Conservation (phyloP, 2,797 vertebrate genomes). For the Mormyrops attenuatus region DNA sequence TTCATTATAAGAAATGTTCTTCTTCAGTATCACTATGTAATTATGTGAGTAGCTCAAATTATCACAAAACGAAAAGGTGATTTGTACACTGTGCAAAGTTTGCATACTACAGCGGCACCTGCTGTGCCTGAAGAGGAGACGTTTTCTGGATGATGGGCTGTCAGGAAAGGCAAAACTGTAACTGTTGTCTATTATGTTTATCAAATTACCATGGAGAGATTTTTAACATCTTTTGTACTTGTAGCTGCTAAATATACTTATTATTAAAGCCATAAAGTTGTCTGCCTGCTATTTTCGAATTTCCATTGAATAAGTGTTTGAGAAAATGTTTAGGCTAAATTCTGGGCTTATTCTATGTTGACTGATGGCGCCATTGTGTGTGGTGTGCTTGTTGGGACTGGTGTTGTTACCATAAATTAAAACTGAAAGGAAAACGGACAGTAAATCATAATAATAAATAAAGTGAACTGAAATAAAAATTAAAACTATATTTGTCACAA, state of each 20-base stretch:
- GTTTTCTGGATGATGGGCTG: not conserved
- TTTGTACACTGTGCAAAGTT: not conserved
- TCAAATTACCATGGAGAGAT: not conserved
- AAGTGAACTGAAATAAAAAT: not conserved
- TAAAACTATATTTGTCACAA: not conserved
- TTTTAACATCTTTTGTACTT: not conserved
- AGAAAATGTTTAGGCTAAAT: not conserved
- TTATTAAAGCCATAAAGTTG: not conserved
- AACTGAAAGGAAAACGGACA: not conserved
- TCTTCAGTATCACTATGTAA: not conserved
- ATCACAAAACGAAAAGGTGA: not conserved
- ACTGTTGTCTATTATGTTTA: not conserved
- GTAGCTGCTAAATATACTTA: not conserved
- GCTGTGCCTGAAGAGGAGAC: not conserved
- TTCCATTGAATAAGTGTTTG: not conserved
- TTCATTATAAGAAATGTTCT: not conserved
- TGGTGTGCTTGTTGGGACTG: not conserved
- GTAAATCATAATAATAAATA: not conserved
- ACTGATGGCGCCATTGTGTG: not conserved
- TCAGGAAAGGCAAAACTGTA: not conserved
- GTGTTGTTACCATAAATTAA: not conserved
- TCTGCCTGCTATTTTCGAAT: not conserved
- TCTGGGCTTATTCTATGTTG: not conserved
- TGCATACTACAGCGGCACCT: not conserved
- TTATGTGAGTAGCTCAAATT: not conserved